Evolutionary conservation across 2,888 invertebrate species (phyloP).

Genomic region (Pteria penguin): DNA sequence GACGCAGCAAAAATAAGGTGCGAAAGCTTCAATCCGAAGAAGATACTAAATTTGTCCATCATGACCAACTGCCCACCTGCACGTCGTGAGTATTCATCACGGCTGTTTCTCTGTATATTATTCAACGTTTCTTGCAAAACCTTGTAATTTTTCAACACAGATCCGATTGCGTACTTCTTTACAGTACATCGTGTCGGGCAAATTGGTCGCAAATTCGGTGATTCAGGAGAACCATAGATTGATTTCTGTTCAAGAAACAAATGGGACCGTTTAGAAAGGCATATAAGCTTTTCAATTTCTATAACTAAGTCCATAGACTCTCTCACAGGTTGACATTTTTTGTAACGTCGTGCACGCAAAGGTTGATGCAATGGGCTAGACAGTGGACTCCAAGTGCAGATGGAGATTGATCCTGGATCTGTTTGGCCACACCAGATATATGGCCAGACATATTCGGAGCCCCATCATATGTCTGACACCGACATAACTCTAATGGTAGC

Average conservation of each 20-base stretch:
- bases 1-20: constrained; percentile 40
- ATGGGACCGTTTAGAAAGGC: constrained; percentile 36
- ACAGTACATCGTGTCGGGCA: constrained; percentile 49
- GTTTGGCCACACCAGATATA: constrained; percentile 36
- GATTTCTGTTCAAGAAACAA: constrained; percentile 37
- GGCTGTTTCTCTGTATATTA: constrained; percentile 29
- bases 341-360: constrained; percentile 33
- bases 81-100: constrained; percentile 35
- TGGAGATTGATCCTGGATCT: constrained; percentile 26
- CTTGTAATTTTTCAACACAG: constrained; percentile 39
- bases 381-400: constrained; percentile 41
- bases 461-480: constrained; percentile 47
- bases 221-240: neutral
- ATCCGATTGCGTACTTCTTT: constrained; percentile 28
- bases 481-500: constrained; percentile 18
- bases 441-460: constrained; percentile 28
- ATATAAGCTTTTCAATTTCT: constrained; percentile 43
- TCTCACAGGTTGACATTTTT: constrained; percentile 33
- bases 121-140: constrained; percentile 36
- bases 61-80: constrained; percentile 36
- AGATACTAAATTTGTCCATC: constrained; percentile 43
- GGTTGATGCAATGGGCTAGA: constrained; percentile 40
- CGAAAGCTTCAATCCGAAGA: constrained; percentile 39
- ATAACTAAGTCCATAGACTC: constrained; percentile 40
- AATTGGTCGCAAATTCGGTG: constrained; percentile 28